These are phyloP conservation scores for Coremacera marginata DNA, from an alignment of 2,888 invertebrate species.

Conservation along the genomic window DNA sequence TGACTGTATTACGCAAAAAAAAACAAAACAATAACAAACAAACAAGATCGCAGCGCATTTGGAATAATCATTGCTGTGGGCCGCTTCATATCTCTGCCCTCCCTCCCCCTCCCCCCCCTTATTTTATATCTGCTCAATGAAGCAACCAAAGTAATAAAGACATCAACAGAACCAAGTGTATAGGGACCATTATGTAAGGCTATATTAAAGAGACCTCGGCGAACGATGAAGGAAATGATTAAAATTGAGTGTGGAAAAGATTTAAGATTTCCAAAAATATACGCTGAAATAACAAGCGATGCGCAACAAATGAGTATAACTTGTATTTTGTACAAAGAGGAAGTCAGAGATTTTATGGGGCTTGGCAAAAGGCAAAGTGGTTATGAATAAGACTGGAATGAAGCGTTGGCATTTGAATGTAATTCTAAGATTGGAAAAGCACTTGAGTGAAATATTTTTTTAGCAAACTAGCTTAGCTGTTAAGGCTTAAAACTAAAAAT, in stretches of 20 bases:
- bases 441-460: too few relatives aligned
- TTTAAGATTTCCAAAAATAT: constrained; percentile 31
- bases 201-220: constrained; percentile 14
- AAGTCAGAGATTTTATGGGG: not conserved
- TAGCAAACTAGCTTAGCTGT: too few relatives aligned
- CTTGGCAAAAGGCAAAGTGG: not conserved
- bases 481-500: not conserved
- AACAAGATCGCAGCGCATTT: not conserved
- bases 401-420: not conserved
- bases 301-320: constrained; percentile 17
- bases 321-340: not conserved
- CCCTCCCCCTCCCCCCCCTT: not conserved
- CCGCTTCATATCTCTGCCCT: not conserved
- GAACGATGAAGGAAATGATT: constrained; percentile 29
- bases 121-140: not conserved
- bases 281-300: not conserved
- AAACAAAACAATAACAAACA: not conserved
- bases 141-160: constrained; percentile 27
- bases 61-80: not conserved
- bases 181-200: not conserved
- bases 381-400: not conserved
- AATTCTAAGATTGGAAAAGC: too few relatives aligned
- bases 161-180: constrained; percentile 19
- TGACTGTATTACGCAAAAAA: not conserved
- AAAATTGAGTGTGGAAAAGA: constrained; percentile 34